Evolutionary conservation across 2,888 invertebrate genomes (phyloP), one percentile per base, ranked within the genome.

Genomic region (Thymelicus lineola): DNA sequence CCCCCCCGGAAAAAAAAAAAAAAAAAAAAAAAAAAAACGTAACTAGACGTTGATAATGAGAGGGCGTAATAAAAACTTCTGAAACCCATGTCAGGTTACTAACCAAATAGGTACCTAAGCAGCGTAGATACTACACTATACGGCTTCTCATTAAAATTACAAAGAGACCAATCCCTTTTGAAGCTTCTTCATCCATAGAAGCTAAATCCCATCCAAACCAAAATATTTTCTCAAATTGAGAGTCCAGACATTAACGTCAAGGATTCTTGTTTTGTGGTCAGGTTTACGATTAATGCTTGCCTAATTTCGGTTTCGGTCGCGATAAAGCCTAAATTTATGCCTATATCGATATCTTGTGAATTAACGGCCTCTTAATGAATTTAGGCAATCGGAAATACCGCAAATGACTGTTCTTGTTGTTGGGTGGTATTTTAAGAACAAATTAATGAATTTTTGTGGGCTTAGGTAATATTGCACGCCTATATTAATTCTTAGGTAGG

Each of bases 311-410:
- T 82, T 81, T 82, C 80, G 80, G 76, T 80, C 75, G 78, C 84
- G 87, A 90, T 90, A 85, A 86, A 86, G 87, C 86, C 85, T 78
- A 84, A 84, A 88, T 88, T 87, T 89, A 91, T 91, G 89, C 81
- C 84, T 88, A 87, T 86, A 86, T 84, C 80, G 80, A 84, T 83
- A 84, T 84, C 77, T 76, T 77, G 79, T 75, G 75, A 76, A 82
- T 86, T 86, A 83, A 85, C 78, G 82, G 80, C 76, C 78, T 72
- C 73, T 74, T 85, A 89, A 89, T 87, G 84, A 86, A 86, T 86
- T 85, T 87, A 71, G 79, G 78, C 85, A 83, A 90, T 87, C 90
- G 90, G 91, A 91, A 91, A 91, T 91, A 85, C 91, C 90, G 79
- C 87, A 86, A 88, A 82, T 80, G 82, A 74, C 80, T 71, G 78